phyloP scores from a whole-genome alignment of 2,113 vertebrate species.

The Oncorhynchus nerka region DNA sequence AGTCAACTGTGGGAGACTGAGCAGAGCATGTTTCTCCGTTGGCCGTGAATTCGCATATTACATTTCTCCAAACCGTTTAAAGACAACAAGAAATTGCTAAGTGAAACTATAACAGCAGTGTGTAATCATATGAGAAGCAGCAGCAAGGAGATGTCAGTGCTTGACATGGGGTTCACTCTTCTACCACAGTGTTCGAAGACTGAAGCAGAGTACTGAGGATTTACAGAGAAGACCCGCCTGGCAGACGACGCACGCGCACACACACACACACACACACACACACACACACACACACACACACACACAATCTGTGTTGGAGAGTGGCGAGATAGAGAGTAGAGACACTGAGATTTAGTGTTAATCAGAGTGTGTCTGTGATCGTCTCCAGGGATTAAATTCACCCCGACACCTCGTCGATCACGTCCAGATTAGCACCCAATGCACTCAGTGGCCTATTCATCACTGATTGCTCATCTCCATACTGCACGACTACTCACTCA shows the following conservation, averaged over 20 bases:
- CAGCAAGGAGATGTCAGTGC: slow-evolving; percentile 46
- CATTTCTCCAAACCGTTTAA: slow-evolving; percentile 56
- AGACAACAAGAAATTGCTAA: slow-evolving; percentile 45
- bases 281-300: no score
- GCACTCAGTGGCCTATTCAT: slow-evolving; percentile 27
- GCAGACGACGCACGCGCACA: neutral
- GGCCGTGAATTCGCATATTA: slow-evolving; percentile 53
- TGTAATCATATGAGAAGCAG: slow-evolving; percentile 60
- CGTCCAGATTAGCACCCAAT: slow-evolving; percentile 15
- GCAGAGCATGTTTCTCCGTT: slow-evolving; percentile 49
- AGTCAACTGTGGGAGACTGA: slow-evolving; percentile 33
- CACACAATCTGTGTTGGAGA: neutral
- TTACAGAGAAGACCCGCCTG: neutral
- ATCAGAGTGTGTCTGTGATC: slow-evolving; percentile 53
- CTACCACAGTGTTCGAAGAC: neutral
- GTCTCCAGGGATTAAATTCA: slow-evolving; percentile 51
- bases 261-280: neutral
- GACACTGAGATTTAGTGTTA: slow-evolving; percentile 54
- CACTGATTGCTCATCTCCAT: slow-evolving; percentile 49
- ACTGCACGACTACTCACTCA: neutral
- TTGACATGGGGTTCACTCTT: neutral
- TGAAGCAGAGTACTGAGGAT: neutral
- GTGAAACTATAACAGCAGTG: slow-evolving; percentile 53
- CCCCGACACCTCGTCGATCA: slow-evolving; percentile 50
- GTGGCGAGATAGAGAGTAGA: neutral